Conservation (phyloP, 1,140 invertebrate genomes). For the Calosoma granatense region DNA sequence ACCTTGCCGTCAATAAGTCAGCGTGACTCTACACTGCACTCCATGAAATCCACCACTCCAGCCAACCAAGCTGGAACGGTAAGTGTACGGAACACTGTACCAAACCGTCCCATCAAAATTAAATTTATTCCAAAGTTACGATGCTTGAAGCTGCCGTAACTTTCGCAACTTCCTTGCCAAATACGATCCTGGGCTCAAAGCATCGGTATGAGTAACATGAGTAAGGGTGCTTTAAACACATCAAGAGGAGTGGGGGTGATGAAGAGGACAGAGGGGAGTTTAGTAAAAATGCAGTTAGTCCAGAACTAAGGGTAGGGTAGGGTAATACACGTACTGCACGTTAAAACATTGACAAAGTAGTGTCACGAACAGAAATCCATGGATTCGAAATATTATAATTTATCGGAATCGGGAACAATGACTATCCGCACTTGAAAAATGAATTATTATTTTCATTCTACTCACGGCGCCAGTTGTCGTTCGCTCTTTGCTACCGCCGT, state of each 20-base stretch:
- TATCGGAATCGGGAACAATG: neutral
- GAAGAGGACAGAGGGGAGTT: neutral
- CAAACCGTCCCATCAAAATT: slow-evolving; percentile 1
- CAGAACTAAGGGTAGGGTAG: neutral
- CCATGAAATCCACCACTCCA: neutral
- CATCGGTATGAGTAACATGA: too few species aligned
- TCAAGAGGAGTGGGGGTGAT: neutral
- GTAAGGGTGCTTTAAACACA: neutral
- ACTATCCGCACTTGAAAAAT: neutral
- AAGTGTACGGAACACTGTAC: neutral
- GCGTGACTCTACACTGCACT: neutral
- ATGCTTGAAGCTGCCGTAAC: slow-evolving; percentile 3
- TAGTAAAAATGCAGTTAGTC: neutral
- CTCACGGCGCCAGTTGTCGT: neutral
- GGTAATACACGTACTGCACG: neutral
- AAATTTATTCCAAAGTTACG: slow-evolving; percentile 9
- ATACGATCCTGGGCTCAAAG: neutral
- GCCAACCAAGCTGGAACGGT: too few species aligned
- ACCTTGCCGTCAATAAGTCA: neutral
- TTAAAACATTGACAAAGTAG: neutral
- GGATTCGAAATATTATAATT: slow-evolving; percentile 1
- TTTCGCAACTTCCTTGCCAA: neutral
- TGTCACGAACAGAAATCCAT: neutral
- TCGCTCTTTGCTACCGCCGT: neutral
- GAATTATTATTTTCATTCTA: neutral